Evolutionary conservation across 2,888 invertebrate species (phyloP), one percentile per base, ranked within the genome.

Genomic region (Leucophenga maculata): DNA sequence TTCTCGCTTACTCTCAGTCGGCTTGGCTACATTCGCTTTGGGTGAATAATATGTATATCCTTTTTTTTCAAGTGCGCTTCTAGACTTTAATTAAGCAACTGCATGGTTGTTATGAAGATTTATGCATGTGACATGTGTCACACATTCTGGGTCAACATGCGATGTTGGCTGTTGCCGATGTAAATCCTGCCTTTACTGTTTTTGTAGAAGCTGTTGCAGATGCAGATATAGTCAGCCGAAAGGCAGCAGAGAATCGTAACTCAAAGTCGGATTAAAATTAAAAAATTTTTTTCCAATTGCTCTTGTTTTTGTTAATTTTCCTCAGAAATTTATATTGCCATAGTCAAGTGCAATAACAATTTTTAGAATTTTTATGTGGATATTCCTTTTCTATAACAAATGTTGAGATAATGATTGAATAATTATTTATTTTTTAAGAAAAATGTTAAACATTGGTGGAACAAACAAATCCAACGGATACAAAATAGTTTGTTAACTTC

Each of bases 81-180:
- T 74, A 64, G 67, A 69, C 72, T 72, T 72, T 74, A 74, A 74
- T 74, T 74, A 74, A 74, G 72, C 72, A 71, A 71, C 74, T 71
- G 71, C 67, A 72, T 74, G 67, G 70, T 73, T 74, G 74, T 74
- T 74, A 72, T 74, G 72, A 75, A 77, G 75, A 76, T 76, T 74
- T 76, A 75, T 76, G 75, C 72, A 71, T 72, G 72, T 78, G 74
- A 75, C 76, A 76, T 75, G 73, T 76, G 77, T 75, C 77, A 77
- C 26, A 26, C 75, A 76, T 77, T 75, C 75, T 76, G 74, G 75
- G 77, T 74, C 75, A 75, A 73, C 69, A 73, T 70, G 71, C 66
- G 59, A 52, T 14, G 57, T 64, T 62, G 44, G 26, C n/a, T 46
- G 46, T n/a, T 46, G 3, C 46, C 46, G n/a, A 3, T 46, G 46